phyloP scores from a whole-genome alignment of 2,797 vertebrate species.

The Gymnoscopelus braueri region DNA sequence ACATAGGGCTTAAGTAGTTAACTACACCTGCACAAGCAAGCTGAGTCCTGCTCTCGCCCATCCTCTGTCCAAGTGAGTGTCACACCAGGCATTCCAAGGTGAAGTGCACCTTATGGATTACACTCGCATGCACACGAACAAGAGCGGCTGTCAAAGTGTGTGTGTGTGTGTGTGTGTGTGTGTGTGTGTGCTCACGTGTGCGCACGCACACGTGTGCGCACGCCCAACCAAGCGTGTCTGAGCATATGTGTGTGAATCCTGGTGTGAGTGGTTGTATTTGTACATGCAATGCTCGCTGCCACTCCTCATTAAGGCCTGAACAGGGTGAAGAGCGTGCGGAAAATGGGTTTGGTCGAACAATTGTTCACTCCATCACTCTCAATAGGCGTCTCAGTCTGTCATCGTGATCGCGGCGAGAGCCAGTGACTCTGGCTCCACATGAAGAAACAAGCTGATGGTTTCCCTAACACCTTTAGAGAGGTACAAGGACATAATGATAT shows the following conservation, averaged over 20 bases:
- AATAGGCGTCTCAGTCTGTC: conserved; percentile 48
- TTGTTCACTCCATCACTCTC: conserved; percentile 53
- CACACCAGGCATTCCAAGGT: conserved; percentile 2
- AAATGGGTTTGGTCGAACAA: conserved; percentile 23
- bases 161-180: neutral
- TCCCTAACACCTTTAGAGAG: conserved; percentile 25
- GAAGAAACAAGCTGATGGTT: conserved; percentile 53
- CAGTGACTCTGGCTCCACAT: conserved; percentile 36
- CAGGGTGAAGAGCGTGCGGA: conserved; percentile 35
- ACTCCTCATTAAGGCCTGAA: conserved; percentile 49
- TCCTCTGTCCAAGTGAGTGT: neutral
- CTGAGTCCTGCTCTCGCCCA: neutral
- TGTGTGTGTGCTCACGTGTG: neutral
- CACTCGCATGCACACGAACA: neutral
- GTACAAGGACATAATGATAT: conserved; percentile 24
- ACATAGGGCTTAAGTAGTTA: too few species aligned
- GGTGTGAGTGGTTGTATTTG: neutral
- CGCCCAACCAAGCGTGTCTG: neutral
- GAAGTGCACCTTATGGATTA: neutral
- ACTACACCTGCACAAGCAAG: neutral
- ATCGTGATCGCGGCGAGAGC: conserved; percentile 43
- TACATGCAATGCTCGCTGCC: conserved; percentile 34
- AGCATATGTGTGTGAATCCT: neutral
- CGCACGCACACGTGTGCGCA: neutral
- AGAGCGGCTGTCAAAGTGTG: neutral